Evolutionary conservation across 2,888 invertebrate species (phyloP), one percentile per base, ranked within the genome.

Genomic region (Prosapia bicincta): DNA sequence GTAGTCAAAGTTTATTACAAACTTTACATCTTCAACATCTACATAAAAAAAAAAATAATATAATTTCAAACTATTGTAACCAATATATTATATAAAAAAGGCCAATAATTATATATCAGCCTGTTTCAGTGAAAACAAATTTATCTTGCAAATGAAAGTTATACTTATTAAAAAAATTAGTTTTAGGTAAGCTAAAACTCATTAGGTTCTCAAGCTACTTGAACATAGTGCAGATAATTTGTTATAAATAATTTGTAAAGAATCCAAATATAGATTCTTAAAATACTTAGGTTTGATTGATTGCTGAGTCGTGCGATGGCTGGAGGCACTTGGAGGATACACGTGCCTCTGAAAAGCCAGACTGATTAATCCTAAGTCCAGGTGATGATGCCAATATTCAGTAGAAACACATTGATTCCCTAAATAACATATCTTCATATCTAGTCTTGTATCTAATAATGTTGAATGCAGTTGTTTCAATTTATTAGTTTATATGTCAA

Each of bases 11-110:
- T 30, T 30, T 5, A 30, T 30, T 9, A 30, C 30, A 30, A 89
- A 91, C 84, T 91, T 91, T 79, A 92, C 90, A 84, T 92, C 91
- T 82, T 91, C 90, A 81, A 92, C 91, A 87, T 92, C 92, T 92
- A 85, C 78, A 84, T 78, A 23, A 70, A 26, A 6, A 71, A 72
- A 78, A 68, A n/a, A n/a, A n/a, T n/a, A n/a, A n/a, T n/a, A n/a
- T n/a, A n/a, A n/a, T n/a, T n/a, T n/a, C n/a, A n/a, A n/a, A n/a
- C n/a, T n/a, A n/a, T n/a, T n/a, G n/a, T n/a, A n/a, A n/a, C n/a
- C n/a, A n/a, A n/a, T n/a, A n/a, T n/a, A n/a, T n/a, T n/a, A n/a
- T n/a, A n/a, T n/a, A n/a, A n/a, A n/a, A n/a, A 20, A 54, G 54
- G 54, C 54, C 54, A 54, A 54, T 54, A 20, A 54, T n/a, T n/a